Percentiles rank a stretch among this genome's conserved stretches.
phyloP scores from a whole-genome alignment of 2,113 vertebrate species.

The Saccopteryx bilineata region DNA sequence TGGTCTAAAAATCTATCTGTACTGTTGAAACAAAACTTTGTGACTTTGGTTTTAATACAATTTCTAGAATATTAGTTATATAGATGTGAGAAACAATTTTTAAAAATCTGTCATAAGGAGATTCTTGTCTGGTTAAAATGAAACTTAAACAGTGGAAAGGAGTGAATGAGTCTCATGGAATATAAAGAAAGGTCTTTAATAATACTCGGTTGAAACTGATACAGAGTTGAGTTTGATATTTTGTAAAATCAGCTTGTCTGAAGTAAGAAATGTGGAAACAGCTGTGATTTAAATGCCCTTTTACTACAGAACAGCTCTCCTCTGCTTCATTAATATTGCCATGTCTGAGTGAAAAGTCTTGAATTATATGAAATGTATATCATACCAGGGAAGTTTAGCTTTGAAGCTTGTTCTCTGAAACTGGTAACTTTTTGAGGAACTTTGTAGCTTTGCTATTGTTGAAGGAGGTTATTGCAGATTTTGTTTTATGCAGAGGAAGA shows the following conservation, averaged over 20 bases:
- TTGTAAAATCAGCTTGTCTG: conserved; percentile 11
- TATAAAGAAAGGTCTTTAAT: conserved; percentile 37
- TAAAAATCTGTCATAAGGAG: not conserved
- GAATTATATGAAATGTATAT: not conserved
- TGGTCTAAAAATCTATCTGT: conserved; percentile 13
- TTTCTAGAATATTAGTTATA: conserved; percentile 36
- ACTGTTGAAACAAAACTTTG: conserved; percentile 61
- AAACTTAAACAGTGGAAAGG: conserved; percentile 35
- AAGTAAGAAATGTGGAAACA: conserved; percentile 35
- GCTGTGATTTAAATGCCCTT: conserved; percentile 1
- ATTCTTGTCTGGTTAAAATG: conserved; percentile 42
- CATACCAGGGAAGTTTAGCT: not conserved
- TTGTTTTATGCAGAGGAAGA: not conserved
- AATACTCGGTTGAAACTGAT: not conserved
- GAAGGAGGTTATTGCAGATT: conserved; percentile 11
- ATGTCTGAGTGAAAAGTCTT: conserved; percentile 58
- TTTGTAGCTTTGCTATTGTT: conserved; percentile 20
- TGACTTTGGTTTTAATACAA: conserved; percentile 41
- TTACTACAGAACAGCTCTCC: not conserved
- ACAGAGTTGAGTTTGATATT: conserved; percentile 52
- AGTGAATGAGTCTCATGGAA: not conserved
- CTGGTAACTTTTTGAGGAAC: conserved; percentile 41
- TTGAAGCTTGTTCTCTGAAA: conserved; percentile 53
- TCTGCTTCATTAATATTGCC: conserved; percentile 46
- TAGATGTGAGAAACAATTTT: not conserved